Percentiles rank a stretch among this genome's conserved stretches.
Conservation (phyloP, 2,113 vertebrate species). For the Sminthopsis crassicaudata region DNA sequence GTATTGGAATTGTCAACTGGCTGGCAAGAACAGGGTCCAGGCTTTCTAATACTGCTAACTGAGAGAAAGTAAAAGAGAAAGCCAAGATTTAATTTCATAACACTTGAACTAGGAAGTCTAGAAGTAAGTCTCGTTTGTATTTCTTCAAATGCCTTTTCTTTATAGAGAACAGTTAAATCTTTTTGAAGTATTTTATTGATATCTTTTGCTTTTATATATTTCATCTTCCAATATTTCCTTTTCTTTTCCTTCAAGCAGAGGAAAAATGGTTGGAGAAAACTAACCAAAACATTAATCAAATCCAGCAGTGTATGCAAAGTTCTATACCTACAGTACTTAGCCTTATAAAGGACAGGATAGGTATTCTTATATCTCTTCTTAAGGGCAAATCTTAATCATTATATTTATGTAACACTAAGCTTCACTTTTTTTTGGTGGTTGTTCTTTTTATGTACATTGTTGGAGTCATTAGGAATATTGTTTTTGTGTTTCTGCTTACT, state of each 20-base stretch:
- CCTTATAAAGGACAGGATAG: background rate
- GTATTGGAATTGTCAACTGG: background rate
- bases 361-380: background rate
- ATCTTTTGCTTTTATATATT: background rate
- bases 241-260: background rate
- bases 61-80: background rate
- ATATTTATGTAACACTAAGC: background rate
- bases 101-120: background rate
- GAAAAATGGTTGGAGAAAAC: background rate
- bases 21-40: background rate
- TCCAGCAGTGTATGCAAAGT: background rate
- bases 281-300: background rate
- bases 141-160: background rate
- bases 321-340: background rate
- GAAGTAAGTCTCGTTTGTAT: background rate
- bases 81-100: background rate
- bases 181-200: background rate
- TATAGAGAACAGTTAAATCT: background rate
- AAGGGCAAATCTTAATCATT: background rate
- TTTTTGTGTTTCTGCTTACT: background rate
- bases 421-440: background rate
- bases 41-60: background rate
- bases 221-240: background rate
- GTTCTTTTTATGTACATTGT: background rate
- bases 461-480: background rate